phyloP scores from a whole-genome alignment of 2,888 invertebrate species.

The Pollenia amentaria region DNA sequence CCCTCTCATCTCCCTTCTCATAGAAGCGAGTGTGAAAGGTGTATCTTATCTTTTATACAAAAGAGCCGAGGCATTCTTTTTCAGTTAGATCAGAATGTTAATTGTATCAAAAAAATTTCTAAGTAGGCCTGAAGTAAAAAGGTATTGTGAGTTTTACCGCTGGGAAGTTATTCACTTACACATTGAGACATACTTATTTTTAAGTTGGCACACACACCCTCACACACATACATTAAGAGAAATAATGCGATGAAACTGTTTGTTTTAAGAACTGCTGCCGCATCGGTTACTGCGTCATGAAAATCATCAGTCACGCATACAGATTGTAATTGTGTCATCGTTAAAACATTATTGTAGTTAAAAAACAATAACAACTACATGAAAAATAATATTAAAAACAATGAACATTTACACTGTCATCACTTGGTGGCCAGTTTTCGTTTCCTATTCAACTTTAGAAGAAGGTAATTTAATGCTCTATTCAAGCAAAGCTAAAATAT shows the following conservation, averaged over 20 bases:
- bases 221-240: neutral
- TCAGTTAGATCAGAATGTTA: too few relatives aligned
- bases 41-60: too few relatives aligned
- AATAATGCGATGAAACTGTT: slow-evolving; percentile 28
- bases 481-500: neutral
- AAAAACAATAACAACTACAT: slow-evolving; percentile 36
- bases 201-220: neutral
- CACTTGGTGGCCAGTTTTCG: slow-evolving; percentile 47
- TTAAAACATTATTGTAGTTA: slow-evolving; percentile 65
- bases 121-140: too few relatives aligned
- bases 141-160: too few relatives aligned
- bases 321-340: slow-evolving; percentile 69
- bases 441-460: slow-evolving; percentile 7
- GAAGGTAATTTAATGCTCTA: slow-evolving; percentile 32
- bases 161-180: neutral
- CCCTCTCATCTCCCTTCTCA: too few relatives aligned
- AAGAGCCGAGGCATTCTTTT: too few relatives aligned
- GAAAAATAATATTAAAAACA: slow-evolving; percentile 22
- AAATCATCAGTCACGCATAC: slow-evolving; percentile 65
- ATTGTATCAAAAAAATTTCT: too few relatives aligned
- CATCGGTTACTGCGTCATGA: neutral
- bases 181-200: slow-evolving; percentile 21
- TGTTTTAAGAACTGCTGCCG: slow-evolving; percentile 30
- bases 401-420: slow-evolving; percentile 44
- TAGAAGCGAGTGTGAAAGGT: too few relatives aligned